Evolutionary conservation across 2,888 invertebrate genomes (phyloP).

Genomic region (Oscheius sp.): DNA sequence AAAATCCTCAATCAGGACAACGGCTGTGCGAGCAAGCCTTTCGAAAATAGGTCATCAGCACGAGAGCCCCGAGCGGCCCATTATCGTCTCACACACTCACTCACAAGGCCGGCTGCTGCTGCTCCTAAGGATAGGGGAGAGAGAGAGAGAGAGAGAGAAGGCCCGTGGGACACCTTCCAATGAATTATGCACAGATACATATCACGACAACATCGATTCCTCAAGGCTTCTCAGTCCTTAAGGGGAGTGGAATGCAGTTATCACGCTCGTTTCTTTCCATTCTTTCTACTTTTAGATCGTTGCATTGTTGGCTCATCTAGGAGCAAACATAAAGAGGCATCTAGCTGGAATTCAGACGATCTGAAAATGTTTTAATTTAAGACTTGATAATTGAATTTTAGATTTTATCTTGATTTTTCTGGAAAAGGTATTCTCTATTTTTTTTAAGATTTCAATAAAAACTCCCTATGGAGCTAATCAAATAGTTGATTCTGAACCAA

Average conservation of each 20-base stretch:
- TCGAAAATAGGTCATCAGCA: constrained; percentile 30
- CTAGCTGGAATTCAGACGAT: too few species aligned
- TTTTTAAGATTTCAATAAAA: too few species aligned
- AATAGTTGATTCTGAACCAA: too few species aligned
- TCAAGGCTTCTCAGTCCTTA: not conserved
- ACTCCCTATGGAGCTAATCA: too few species aligned
- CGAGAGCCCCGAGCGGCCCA: constrained; percentile 20
- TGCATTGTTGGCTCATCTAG: not conserved
- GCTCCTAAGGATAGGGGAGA: not conserved
- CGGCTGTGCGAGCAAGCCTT: constrained; percentile 10
- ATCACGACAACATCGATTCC: constrained; percentile 27
- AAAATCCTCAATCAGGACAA: constrained; percentile 28
- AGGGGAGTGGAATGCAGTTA: not conserved
- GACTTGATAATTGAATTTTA: too few species aligned
- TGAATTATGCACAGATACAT: constrained; percentile 28
- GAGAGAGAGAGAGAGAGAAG: too few species aligned
- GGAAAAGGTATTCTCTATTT: too few species aligned
- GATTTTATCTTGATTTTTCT: too few species aligned
- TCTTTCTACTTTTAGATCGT: not conserved
- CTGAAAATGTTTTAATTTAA: too few species aligned
- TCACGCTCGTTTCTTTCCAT: too few species aligned
- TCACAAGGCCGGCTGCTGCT: not conserved
- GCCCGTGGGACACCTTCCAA: constrained; percentile 19
- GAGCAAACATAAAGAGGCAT: not conserved
- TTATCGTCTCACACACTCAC: not conserved